Percentiles rank a stretch among this genome's conserved stretches.
phyloP scores from a whole-genome alignment of 2,797 vertebrate genomes.

The Siniperca obscura region DNA sequence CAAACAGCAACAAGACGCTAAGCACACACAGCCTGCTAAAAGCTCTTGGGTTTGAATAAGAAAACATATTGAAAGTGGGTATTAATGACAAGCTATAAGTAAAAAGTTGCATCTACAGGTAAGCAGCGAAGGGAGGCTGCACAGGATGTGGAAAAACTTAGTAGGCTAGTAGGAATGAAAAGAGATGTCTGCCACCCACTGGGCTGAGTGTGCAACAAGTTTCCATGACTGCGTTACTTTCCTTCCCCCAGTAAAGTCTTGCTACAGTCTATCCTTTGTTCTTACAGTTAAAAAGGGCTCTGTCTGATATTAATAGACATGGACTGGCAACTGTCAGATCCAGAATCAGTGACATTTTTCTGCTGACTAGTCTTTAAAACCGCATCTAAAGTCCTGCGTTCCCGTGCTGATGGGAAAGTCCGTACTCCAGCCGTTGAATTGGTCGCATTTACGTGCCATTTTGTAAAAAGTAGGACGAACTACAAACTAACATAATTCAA shows the following conservation, averaged over 20 bases:
- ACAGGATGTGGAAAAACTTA: constrained; percentile 51
- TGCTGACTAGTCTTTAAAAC: not conserved
- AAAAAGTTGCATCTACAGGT: not conserved
- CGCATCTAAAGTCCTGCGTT: not conserved
- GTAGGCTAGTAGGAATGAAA: not conserved
- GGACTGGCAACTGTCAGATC: not conserved
- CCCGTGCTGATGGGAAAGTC: not conserved
- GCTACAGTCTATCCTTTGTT: not conserved
- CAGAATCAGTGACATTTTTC: not conserved
- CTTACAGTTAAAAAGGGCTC: not conserved
- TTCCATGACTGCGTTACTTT: not conserved
- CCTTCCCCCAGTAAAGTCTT: not conserved
- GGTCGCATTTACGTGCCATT: not conserved
- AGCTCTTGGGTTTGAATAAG: accelerated
- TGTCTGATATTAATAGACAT: no score
- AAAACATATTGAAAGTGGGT: not conserved
- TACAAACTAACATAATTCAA: not conserved
- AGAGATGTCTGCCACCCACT: constrained; percentile 45
- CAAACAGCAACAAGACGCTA: not conserved
- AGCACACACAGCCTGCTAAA: not conserved
- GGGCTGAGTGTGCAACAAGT: constrained; percentile 12
- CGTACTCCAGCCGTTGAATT: not conserved
- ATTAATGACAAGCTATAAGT: accelerated
- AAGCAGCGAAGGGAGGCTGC: not conserved
- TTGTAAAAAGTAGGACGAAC: not conserved